Percentiles rank a stretch among this genome's conserved stretches.
phyloP scores from a whole-genome alignment of 2,888 invertebrate genomes.

The Lycocerus yunnanus region DNA sequence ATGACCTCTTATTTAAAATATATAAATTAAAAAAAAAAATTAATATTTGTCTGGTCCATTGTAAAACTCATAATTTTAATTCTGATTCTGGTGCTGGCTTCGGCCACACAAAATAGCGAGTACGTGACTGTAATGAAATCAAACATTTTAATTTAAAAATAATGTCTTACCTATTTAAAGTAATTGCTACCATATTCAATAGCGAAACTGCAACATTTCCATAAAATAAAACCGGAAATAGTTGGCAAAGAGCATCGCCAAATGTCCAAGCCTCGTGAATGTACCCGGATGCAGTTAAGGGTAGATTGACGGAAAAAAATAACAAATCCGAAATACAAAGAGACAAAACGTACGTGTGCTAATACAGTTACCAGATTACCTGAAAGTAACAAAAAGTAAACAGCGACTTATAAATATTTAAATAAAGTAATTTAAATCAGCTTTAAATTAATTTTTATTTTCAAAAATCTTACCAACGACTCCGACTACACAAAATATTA shows the following conservation, averaged over 20 bases:
- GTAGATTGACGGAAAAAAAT: conserved; percentile 83
- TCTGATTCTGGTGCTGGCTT: too few relatives aligned
- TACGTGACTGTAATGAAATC: neutral
- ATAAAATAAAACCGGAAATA: conserved; percentile 88
- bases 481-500: conserved; percentile 78
- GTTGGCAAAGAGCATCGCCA: conserved; percentile 75
- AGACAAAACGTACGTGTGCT: conserved; percentile 78
- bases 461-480: conserved; percentile 65
- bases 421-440: neutral
- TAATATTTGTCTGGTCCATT: too few relatives aligned
- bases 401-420: neutral
- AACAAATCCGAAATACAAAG: conserved; percentile 81
- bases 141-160: neutral
- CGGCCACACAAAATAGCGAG: too few relatives aligned
- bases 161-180: conserved; percentile 75
- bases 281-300: conserved; percentile 81
- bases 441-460: neutral
- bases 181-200: conserved; percentile 88
- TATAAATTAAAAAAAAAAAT: too few relatives aligned
- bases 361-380: conserved; percentile 83
- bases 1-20: too few relatives aligned
- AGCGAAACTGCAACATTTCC: conserved; percentile 88
- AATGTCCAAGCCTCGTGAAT: conserved; percentile 81
- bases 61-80: too few relatives aligned
- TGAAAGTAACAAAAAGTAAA: conserved; percentile 53